Base-by-base conservation (phyloP, 64 coral and sea anemone genomes). In the Stichodactyla helianthus region DNA sequence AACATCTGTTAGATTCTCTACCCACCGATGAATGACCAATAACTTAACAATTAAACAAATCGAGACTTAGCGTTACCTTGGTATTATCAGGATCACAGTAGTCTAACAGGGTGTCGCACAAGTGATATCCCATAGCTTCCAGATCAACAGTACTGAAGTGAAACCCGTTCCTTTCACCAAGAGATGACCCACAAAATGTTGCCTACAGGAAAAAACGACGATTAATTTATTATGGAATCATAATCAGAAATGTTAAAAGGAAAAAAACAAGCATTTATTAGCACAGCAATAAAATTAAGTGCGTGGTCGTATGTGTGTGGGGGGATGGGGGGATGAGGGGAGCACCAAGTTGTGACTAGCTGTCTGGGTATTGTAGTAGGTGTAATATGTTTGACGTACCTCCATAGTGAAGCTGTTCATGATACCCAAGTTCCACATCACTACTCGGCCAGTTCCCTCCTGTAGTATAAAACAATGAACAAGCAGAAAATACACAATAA, bases 371-470 rank as follows among this genome's bases (percentile, higher is more conserved):
- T 44, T 44, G 35, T 44, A 44, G 35, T 44, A 44, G 1, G 35
- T 44, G 35, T 59, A 59, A 10, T 52, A 55, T 26, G 19, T 28
- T 5, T 54, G 12, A 23, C 27, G 60, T 77, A 97, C 94, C 95
- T 94, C 92, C 89, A 93, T 92, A 0, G 92, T 94, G 51, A 94
- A 98, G 60, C 95, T 98, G 82, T 98, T 98, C 62, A 89, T 59
- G 23, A 98, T 92, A 60, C 95, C 95, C 79, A 94, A 79, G 9
- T 92, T 86, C 95, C 95, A 98, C 95, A 98, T 98, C 0, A 98
- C 95, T 56, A 98, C 85, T 15, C 95, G 82, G 14, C 95, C 95
- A 16, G 95, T 98, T 57, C 95, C 95, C 55, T 92, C 91, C 94
- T 97, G 77, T 1, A 86, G 6, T 65, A 25, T 23, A 20, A 44